phyloP scores from a whole-genome alignment of 2,888 invertebrate species.

The Chalcosyrphus nemorum region DNA sequence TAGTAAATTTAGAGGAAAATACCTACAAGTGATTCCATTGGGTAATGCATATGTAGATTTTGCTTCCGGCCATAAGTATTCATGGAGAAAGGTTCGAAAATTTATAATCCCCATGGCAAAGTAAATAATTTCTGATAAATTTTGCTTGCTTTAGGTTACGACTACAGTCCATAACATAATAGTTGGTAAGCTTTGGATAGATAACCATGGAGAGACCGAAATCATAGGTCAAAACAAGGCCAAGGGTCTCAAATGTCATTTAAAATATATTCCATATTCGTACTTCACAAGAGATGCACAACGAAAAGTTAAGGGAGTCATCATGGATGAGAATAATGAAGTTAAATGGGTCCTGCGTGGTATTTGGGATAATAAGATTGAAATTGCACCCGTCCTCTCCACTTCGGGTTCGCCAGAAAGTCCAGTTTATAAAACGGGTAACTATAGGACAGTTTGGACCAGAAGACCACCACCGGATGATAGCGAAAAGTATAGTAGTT shows the following conservation, averaged over 20 bases:
- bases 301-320: constrained; percentile 92
- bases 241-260: constrained; percentile 95
- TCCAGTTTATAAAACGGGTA: constrained; percentile 96
- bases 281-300: constrained; percentile 99
- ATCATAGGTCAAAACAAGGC: constrained; percentile 93
- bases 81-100: constrained; percentile 98
- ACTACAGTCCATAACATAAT: constrained; percentile 99
- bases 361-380: constrained; percentile 98
- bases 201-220: constrained; percentile 99
- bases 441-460: constrained; percentile 93
- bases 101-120: too few relatives aligned
- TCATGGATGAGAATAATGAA: constrained; percentile 88
- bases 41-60: constrained; percentile 89
- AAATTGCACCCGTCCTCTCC: constrained; percentile 94
- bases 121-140: too few relatives aligned
- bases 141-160: constrained; percentile 87
- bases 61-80: constrained; percentile 91
- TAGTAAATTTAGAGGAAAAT: constrained; percentile 99
- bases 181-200: constrained; percentile 99
- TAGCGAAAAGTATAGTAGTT: constrained; percentile 84
- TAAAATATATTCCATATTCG: constrained; percentile 99
- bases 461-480: constrained; percentile 88
- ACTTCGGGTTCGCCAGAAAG: constrained; percentile 84
- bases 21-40: constrained; percentile 92
- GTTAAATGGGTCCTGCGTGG: constrained; percentile 91